phyloP scores from a whole-genome alignment of 2,888 invertebrate species.

The Stictocephala bisonia region DNA sequence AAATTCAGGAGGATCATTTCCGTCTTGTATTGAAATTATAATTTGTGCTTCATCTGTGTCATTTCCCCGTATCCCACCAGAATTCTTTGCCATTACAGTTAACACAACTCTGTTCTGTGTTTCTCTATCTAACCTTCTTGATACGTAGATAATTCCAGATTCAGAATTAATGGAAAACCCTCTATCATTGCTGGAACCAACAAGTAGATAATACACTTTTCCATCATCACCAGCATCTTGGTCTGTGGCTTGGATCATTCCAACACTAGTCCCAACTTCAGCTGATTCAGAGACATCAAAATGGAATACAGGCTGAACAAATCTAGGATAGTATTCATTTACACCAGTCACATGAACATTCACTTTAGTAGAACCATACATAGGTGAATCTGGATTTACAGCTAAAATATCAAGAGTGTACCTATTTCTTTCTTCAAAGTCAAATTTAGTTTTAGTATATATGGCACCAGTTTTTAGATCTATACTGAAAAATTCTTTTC shows the following conservation, averaged over 20 bases:
- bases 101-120: slow-evolving; percentile 90
- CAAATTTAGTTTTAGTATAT: slow-evolving; percentile 80
- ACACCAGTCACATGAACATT: slow-evolving; percentile 83
- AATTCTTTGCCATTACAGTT: slow-evolving; percentile 94
- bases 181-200: slow-evolving; percentile 91
- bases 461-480: slow-evolving; percentile 81
- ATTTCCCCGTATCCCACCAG: slow-evolving; percentile 92
- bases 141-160: slow-evolving; percentile 86
- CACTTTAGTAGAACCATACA: slow-evolving; percentile 80
- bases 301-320: slow-evolving; percentile 89
- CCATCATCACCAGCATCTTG: slow-evolving; percentile 91
- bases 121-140: slow-evolving; percentile 84
- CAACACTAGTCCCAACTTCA: slow-evolving; percentile 85
- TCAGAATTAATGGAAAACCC: slow-evolving; percentile 89
- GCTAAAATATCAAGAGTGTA: slow-evolving; percentile 85
- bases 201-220: slow-evolving; percentile 89
- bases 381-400: slow-evolving; percentile 85
- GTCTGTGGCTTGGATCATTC: slow-evolving; percentile 88
- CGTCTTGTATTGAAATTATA: slow-evolving; percentile 93
- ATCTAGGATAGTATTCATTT: slow-evolving; percentile 90
- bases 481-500: slow-evolving; percentile 81
- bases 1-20: slow-evolving; percentile 96
- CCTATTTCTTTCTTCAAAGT: slow-evolving; percentile 84
- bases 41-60: slow-evolving; percentile 97
- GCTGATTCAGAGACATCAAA: slow-evolving; percentile 95